Base-by-base conservation (phyloP, 2,113 vertebrate genomes). In the Dipodomys spectabilis region DNA sequence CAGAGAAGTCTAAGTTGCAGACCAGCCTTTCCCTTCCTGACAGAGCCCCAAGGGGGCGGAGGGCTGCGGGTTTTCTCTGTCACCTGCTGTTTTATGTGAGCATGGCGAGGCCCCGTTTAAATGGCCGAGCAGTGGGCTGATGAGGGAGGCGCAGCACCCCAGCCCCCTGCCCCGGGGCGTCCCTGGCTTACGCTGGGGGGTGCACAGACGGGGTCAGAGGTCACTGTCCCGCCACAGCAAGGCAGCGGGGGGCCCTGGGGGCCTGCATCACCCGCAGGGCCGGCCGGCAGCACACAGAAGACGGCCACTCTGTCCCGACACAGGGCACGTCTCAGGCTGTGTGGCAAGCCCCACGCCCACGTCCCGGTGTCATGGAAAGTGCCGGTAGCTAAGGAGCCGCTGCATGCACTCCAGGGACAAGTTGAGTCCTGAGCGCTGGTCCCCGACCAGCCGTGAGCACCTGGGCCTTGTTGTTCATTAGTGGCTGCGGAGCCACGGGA, bases 91-190 rank as follows among this genome's bases (percentile, higher is more conserved):
- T 53, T 60, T 15, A n/a, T 18, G 6, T 28, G 35, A 12, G 57
- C 7, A 2, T 5, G 5, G 20, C 28, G 7, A 35, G 39, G 27
- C 15, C 32, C 7, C 32, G 7, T 35, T 7, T 2, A 11, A 18
- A 7, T 5, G 32, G 23, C 75, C 60, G 44, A n/a, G 7, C 39
- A 15, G 8, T 6, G 0, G 7, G 10, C 27, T 2, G 9, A 28
- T 23, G 15, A 10, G 60, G 13, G 45, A 19, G 2, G 2, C 22
- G 60, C 5, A 39, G 44, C 12, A 35, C 23, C 30, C 28, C 10
- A 10, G 13, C 2, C 1, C 60, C 20, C 28, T 23, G 7, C 28
- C 22, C 53, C 1, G 3, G 25, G 12, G 23, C 0, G 23, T 9
- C 60, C 69, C 69, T 27, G 49, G 23, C 27, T 18, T 1, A 22